Base-by-base conservation (phyloP, 2,797 vertebrate species). In the Xiphophorus birchmanni region DNA sequence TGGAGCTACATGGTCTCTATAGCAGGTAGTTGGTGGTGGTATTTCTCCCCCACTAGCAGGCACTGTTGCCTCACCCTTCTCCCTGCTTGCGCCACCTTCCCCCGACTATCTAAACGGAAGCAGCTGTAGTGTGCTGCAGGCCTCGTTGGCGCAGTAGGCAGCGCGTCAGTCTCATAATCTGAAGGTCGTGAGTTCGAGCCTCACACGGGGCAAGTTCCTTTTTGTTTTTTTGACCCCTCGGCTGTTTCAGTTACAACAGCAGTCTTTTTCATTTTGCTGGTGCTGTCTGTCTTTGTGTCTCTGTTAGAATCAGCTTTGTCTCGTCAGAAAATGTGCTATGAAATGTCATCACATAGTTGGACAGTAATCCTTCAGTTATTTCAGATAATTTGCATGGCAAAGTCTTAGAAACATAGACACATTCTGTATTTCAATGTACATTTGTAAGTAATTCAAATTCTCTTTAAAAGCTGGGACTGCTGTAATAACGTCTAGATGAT, bases 171-270 rank as follows among this genome's bases (percentile, higher is more conserved):
- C 74, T 75, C 91, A 94, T 94, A 94, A 94, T 93, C 93, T 94
- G 93, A 94, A 94, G 92, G 92, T 93, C 89, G 92, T 93, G 93
- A 93, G 92, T 93, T 94, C 91, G 90, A 94, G 92, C 93, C 93
- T 94, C 93, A 94, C 91, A 94, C 89, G 91, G 91, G 91, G 94
- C 93, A 94, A 0, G 0, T 45, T 0, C 83, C 88, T 89, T 83
- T 18, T 63, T 12, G 0, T 91, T 42, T 26, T 60, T 0, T 83
- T 91, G 7, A 18, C 1, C 1, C 23, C 1, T 23, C 10, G 4
- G 32, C 42, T 26, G 42, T 17, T 71, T 26, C 26, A 42, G 2
- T 37, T 21, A 40, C 0, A 2, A 18, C 29, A 35, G 12, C 37
- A 67, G 18, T 69, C 4, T 2, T 40, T 69, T 69, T 40, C 9